Evolutionary conservation across 2,113 vertebrate genomes (phyloP), one percentile per base, ranked within the genome.

Genomic region (Engraulis encrasicolus): DNA sequence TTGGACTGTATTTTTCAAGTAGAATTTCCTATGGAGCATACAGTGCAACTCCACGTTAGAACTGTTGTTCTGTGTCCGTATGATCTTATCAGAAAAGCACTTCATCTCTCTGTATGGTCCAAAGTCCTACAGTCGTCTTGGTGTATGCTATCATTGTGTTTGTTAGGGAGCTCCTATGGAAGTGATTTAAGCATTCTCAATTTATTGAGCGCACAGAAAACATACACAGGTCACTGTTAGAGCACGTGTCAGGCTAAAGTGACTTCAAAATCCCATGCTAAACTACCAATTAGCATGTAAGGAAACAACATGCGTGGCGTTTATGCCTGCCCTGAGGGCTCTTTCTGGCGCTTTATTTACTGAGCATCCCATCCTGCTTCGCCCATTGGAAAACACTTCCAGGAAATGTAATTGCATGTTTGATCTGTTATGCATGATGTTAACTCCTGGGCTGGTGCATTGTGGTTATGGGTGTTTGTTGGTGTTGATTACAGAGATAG

Each of bases 401-500:
- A 17, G 31, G 11, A 74, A 74, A 74, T 74, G 12, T 74, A 34
- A 74, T 74, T 74, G 66, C 66, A 74, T 74, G 66, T 74, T 74
- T 74, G 27, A 14, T 36, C 66, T 36, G 66, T 74, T 74, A 12
- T 74, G 66, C 66, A 74, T 74, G 66, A 74, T 74, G 66, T 74
- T n/a, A 74, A 15, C 31, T 74, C 23, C 66, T 74, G 66, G 66
- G 34, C 66, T 74, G 66, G 31, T 74, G 31, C 5, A 31, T 74
- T 74, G 31, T 31, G 66, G 66, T 74, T 23, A 27, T 74, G 66
- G 27, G 31, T 74, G 66, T 74, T 74, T 74, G 66, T 74, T 74
- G 66, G 66, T 34, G 66, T 74, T 74, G 66, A 74, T 74, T 74
- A 74, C 23, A 17, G 66, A 74, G 66, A 74, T 74, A 34, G 66